Base-by-base conservation (phyloP, 2,888 invertebrate genomes). In the Mesopsocus fuscifrons region DNA sequence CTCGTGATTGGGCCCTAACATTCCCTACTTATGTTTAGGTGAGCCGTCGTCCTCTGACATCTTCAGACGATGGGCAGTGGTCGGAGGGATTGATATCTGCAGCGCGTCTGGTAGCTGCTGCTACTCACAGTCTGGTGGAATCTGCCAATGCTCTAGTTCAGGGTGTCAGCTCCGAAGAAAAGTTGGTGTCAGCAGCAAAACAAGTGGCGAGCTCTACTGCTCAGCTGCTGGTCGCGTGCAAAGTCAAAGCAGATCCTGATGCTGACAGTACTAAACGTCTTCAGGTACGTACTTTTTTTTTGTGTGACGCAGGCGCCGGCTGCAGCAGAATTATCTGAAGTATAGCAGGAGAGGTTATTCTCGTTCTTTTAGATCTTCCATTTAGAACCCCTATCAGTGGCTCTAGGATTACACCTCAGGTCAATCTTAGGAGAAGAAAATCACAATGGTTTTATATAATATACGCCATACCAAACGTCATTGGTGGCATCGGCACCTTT, bases 121-220 rank as follows among this genome's bases (percentile, higher is more conserved):
- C 97, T 0, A 95, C 95, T 0, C 97, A 97, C 62, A 88, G 88
- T 53, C 68, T 99, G 48, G 97, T 97, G 44, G 97, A 98, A 61
- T 89, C 95, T 0, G 98, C 98, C 44, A 97, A 98, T 58, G 85
- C 92, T 41, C 67, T 99, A 52, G 95, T 98, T 2, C 78, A 91
- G 63, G 87, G 91, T 46, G 73, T 82, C 9, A 84, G 84, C 41
- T 81, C 83, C 11, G 97, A 98, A 62, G 97, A 98, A 62, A 80
- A 94, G 57, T 69, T 99, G 21, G 92, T 97, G 50, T 91, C 94
- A 1, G 83, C 94, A 15, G 97, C 97, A 2, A 81, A 94, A 53
- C 88, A 88, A 63, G 94, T 98, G 6, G 97, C 98, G 4, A 84
- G 89, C 41, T 89, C 91, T 1, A 99, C 98, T 0, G 98, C 98